These are phyloP conservation scores for Oithona nana DNA, from an alignment of 2,888 invertebrate genomes.

Conservation along the genomic window DNA sequence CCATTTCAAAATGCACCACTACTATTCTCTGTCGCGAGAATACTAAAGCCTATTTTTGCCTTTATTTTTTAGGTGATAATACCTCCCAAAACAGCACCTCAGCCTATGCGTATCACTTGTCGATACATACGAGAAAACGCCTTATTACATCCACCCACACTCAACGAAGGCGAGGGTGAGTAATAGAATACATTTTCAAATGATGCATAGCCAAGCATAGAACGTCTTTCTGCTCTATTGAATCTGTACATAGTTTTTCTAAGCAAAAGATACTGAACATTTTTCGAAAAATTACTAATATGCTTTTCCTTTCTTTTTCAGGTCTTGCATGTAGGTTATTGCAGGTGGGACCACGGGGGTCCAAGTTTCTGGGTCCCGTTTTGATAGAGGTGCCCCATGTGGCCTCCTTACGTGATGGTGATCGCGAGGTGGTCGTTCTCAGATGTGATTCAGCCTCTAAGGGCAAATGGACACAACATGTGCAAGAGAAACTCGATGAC, in stretches of 20 bases:
- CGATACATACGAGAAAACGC: conserved; percentile 3
- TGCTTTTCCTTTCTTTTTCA: not conserved
- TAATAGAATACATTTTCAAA: not conserved
- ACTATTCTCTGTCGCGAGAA: no score
- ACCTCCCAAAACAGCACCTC: conserved; percentile 14
- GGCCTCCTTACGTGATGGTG: conserved; percentile 8
- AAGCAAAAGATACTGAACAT: not conserved
- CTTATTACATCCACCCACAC: conserved; percentile 7
- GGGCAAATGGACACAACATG: not conserved
- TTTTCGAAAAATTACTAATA: not conserved
- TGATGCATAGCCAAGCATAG: not conserved
- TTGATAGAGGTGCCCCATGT: conserved; percentile 11
- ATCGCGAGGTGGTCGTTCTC: conserved; percentile 7
- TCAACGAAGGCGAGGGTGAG: conserved; percentile 16
- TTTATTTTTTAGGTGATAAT: conserved; percentile 5
- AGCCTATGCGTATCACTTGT: conserved; percentile 17
- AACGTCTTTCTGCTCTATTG: not conserved
- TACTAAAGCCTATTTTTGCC: no score
- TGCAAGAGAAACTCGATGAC: not conserved
- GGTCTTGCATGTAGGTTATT: conserved; percentile 12
- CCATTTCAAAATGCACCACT: no score
- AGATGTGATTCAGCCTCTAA: conserved; percentile 12
- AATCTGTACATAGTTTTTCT: not conserved
- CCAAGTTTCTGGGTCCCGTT: conserved; percentile 11
- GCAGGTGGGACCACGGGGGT: conserved; percentile 11